Percentiles rank a stretch among this genome's conserved stretches.
Evolutionary conservation across 2,888 invertebrate genomes (phyloP).

Genomic region (Punctoribates punctum): DNA sequence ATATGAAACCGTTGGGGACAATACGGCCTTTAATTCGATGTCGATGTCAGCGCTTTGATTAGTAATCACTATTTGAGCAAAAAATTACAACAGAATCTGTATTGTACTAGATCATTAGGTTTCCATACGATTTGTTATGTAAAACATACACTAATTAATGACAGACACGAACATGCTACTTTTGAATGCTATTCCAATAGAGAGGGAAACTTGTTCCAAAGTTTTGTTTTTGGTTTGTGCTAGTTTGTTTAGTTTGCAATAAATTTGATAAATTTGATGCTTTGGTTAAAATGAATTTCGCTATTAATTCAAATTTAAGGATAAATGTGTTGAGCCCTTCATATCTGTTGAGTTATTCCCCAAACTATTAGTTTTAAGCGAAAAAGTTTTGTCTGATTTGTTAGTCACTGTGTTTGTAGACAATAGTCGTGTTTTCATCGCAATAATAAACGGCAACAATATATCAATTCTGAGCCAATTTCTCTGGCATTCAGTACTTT

Average conservation of each 20-base stretch:
- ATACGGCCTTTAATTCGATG: background rate
- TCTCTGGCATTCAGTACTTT: background rate
- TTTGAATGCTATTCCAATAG: too few relatives aligned
- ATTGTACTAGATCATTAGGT: background rate
- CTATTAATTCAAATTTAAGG: background rate
- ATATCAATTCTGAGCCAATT: conserved; percentile 32
- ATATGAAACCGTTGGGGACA: conserved; percentile 7
- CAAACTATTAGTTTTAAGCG: background rate
- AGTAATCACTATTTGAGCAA: background rate
- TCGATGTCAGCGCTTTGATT: background rate
- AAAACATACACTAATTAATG: too few relatives aligned
- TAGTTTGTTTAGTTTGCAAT: too few relatives aligned
- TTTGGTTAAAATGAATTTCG: too few relatives aligned
- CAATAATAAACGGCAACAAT: conserved; percentile 16
- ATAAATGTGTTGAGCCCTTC: background rate
- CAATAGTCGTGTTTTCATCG: background rate
- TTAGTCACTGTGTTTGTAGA: background rate
- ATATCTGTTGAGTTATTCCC: too few relatives aligned
- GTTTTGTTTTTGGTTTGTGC: too few relatives aligned
- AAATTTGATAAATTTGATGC: too few relatives aligned
- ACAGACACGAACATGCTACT: too few relatives aligned
- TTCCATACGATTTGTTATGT: too few relatives aligned
- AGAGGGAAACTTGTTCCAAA: too few relatives aligned
- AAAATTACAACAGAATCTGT: background rate
- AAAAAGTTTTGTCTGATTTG: background rate